Percentiles rank a stretch among this genome's conserved stretches.
These are phyloP conservation scores for Cephus sareptanus DNA, from an alignment of 2,888 invertebrate genomes.

Conservation along the genomic window DNA sequence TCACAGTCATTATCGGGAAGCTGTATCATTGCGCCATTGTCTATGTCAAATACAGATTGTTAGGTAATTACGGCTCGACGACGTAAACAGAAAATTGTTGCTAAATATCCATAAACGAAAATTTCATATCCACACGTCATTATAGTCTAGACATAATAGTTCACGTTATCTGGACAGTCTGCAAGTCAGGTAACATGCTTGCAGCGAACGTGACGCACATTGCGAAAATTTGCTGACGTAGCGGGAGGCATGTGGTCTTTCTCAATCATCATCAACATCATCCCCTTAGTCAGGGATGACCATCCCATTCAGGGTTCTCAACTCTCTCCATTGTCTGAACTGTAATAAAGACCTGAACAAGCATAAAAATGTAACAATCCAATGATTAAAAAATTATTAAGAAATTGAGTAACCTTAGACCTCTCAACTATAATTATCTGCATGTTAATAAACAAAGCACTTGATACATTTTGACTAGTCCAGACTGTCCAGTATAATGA, in stretches of 20 bases:
- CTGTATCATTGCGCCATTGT: neutral
- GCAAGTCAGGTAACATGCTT: neutral
- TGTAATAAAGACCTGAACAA: neutral
- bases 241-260: conserved; percentile 16
- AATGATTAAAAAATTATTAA: neutral
- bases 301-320: conserved; percentile 12
- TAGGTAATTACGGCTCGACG: neutral
- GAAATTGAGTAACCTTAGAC: neutral
- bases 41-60: neutral
- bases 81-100: neutral
- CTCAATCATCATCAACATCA: conserved; percentile 15
- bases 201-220: conserved; percentile 19
- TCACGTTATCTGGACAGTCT: neutral
- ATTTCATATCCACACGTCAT: neutral
- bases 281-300: conserved; percentile 10
- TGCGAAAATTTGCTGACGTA: conserved; percentile 8
- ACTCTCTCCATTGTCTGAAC: neutral
- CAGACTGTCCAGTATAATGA: neutral
- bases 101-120: neutral
- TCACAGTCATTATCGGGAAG: neutral
- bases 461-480: neutral
- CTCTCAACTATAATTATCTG: neutral
- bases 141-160: neutral
- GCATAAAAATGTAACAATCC: neutral
- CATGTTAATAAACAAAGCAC: neutral